Evolutionary conservation across 2,797 vertebrate species (phyloP), one percentile per base, ranked within the genome.

Genomic region (Adelosebastes latens): DNA sequence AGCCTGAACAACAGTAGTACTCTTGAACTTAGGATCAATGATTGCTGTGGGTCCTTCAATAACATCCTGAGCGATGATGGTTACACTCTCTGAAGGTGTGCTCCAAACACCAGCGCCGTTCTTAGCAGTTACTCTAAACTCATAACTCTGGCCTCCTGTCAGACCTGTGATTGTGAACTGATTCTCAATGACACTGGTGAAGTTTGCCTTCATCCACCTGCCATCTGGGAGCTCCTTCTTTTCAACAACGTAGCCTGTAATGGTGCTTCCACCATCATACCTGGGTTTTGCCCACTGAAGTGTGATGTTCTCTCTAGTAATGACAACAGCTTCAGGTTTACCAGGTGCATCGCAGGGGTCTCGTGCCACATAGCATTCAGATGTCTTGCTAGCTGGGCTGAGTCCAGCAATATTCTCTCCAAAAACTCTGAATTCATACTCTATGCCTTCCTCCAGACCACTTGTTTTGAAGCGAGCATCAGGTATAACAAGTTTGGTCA

Each of bases 141-240:
- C 97, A 14, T 98, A 98, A 86, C 91, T 93, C 72, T 97, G 95
- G 18, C 97, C 95, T 94, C 97, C 98, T 72, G 97, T 97, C 88
- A 99, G 96, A 69, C 96, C 97, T 52, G 96, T 96, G 83, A 97
- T 93, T 83, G 96, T 96, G 84, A 98, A 99, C 89, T 97, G 93
- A 87, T 96, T 97, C 80, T 99, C 97, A 82, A 96, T 93, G 24
- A 98, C 94, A 29, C 96, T 98, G 11, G 97, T 97, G 89, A 98
- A 98, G 90, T 98, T 98, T 85, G 96, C 97, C 94, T 98, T 98
- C 97, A 97, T 98, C 97, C 97, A 98, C 29, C 97, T 97, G 74
- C 97, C 96, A 61, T 97, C 97, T 72, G 98, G 97, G 24, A 98
- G 90, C 77, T 98, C 97, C 90, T 96, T 98, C 95, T 97, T 98